A percentile compares a stretch with the other conserved stretches of the same genome.
These are phyloP conservation scores for Blennius ocellaris DNA, from an alignment of 2,113 vertebrate species.

Conservation along the genomic window DNA sequence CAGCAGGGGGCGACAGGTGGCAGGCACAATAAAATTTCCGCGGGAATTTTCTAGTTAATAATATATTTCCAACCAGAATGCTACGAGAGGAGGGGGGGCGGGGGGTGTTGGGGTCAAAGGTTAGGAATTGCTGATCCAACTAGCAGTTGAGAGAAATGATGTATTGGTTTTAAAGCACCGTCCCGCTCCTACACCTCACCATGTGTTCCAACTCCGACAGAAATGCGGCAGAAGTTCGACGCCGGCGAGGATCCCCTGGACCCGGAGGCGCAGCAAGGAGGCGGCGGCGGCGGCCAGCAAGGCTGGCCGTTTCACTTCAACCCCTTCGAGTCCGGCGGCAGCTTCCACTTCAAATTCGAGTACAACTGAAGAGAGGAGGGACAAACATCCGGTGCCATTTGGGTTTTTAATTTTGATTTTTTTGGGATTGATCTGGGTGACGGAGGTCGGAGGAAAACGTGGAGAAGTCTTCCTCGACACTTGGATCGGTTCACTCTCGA, in stretches of 20 bases:
- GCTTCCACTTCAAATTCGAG: constrained; percentile 89
- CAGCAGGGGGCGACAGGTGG: too few species aligned
- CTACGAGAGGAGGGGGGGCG: too few species aligned
- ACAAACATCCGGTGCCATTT: not conserved
- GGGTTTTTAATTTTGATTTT: not conserved
- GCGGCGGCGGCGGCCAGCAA: constrained; percentile 66
- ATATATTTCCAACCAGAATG: too few species aligned
- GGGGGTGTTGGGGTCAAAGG: too few species aligned
- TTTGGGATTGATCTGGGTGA: not conserved
- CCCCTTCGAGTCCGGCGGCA: constrained; percentile 87
- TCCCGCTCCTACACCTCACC: too few species aligned
- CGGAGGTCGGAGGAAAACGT: not conserved
- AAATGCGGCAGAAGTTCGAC: constrained; percentile 90
- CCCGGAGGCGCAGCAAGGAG: constrained; percentile 87
- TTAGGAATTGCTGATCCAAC: too few species aligned
- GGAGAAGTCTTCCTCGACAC: constrained; percentile 45
- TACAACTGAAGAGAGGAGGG: constrained; percentile 78
- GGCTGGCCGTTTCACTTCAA: constrained; percentile 87
- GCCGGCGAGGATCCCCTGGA: constrained; percentile 87
- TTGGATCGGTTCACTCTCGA: not conserved
- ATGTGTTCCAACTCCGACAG: constrained; percentile 49
- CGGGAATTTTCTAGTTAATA: too few species aligned
- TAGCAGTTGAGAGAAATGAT: too few species aligned
- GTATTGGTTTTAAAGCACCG: too few species aligned
- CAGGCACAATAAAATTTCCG: too few species aligned